phyloP scores from a whole-genome alignment of 2,888 invertebrate species.

The Neuroscelio doddi region DNA sequence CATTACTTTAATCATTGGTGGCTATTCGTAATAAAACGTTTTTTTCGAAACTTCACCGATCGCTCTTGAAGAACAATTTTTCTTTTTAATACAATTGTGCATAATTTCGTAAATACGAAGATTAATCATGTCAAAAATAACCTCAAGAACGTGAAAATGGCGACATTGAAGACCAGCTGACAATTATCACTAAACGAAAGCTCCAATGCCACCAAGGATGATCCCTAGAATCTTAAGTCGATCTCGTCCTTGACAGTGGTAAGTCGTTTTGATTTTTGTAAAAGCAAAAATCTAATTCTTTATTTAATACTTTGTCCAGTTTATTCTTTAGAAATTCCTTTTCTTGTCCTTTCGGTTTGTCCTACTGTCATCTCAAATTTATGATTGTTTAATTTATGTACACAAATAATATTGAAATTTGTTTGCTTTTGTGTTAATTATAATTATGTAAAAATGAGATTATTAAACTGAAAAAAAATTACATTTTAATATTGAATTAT shows the following conservation, averaged over 20 bases:
- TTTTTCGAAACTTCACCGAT: not conserved
- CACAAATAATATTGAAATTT: too few species aligned
- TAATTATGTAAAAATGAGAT: too few species aligned
- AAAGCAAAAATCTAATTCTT: not conserved
- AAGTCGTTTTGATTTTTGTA: constrained; percentile 23
- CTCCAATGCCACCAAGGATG: constrained; percentile 53
- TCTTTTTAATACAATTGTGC: not conserved
- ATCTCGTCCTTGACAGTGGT: constrained; percentile 57
- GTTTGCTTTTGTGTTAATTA: too few species aligned
- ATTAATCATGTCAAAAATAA: constrained; percentile 21
- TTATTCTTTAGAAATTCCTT: too few species aligned
- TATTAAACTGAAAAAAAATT: too few species aligned
- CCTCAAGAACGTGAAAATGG: constrained; percentile 39
- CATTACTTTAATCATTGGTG: constrained; percentile 24
- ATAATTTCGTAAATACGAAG: not conserved
- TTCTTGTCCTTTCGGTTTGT: not conserved
- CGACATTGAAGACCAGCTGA: constrained; percentile 52
- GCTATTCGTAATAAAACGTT: not conserved
- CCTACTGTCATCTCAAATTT: too few species aligned
- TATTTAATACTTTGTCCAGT: too few species aligned
- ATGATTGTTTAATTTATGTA: too few species aligned
- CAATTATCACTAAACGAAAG: constrained; percentile 15
- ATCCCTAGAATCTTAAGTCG: constrained; percentile 54
- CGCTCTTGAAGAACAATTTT: not conserved
- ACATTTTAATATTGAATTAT: too few species aligned